Evolutionary conservation across 2,888 invertebrate species (phyloP).

Genomic region (Protodeltote pygarga): DNA sequence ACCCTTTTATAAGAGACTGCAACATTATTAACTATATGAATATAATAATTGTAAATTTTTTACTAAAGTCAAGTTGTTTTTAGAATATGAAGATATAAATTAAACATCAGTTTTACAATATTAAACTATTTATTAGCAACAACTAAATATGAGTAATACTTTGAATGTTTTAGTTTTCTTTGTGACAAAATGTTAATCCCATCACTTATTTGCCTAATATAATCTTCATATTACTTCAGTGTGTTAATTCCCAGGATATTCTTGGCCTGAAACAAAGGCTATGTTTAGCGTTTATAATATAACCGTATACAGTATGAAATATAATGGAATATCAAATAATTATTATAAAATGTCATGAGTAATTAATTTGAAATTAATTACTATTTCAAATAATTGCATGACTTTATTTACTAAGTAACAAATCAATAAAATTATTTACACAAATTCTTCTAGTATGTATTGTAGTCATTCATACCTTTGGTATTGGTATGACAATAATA

Average conservation of each 20-base stretch:
- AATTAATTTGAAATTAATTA: background rate
- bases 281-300: slow-evolving; percentile 15
- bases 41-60: slow-evolving; percentile 70
- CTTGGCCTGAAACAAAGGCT: slow-evolving; percentile 74
- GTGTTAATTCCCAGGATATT: slow-evolving; percentile 81
- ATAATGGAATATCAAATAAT: slow-evolving; percentile 8
- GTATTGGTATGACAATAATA: background rate
- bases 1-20: slow-evolving; percentile 50
- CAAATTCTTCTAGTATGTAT: slow-evolving; percentile 3
- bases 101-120: slow-evolving; percentile 63
- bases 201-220: slow-evolving; percentile 40
- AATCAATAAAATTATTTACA: slow-evolving; percentile 41
- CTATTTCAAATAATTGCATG: background rate
- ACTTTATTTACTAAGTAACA: slow-evolving; percentile 18
- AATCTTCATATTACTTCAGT: slow-evolving; percentile 64
- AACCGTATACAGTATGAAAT: slow-evolving; percentile 1
- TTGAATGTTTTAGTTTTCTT: slow-evolving; percentile 26
- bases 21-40: slow-evolving; percentile 63
- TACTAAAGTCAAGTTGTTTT: slow-evolving; percentile 62
- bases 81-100: slow-evolving; percentile 43
- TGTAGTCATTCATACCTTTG: background rate
- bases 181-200: slow-evolving; percentile 36
- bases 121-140: slow-evolving; percentile 75
- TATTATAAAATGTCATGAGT: slow-evolving; percentile 2
- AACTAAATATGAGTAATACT: slow-evolving; percentile 46